A percentile compares a stretch with the other conserved stretches of the same genome.
Evolutionary conservation across 2,797 vertebrate species (phyloP).

Genomic region (Limosa lapponica): DNA sequence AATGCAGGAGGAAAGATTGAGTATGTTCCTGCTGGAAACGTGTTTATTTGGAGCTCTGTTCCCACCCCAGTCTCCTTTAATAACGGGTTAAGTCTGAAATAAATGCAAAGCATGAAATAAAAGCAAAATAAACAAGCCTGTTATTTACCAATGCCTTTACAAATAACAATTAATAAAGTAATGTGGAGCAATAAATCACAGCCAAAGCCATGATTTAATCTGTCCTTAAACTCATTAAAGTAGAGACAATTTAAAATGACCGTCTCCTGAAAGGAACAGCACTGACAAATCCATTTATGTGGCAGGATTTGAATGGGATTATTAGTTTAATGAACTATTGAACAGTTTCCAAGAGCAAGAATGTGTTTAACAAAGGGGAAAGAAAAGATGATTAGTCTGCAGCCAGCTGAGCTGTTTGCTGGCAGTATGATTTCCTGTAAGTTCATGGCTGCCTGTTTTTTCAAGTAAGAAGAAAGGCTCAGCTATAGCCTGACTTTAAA

Average conservation of each 20-base stretch:
- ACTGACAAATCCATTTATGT: background rate
- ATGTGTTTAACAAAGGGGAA: conserved; percentile 21
- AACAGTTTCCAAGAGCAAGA: conserved; percentile 30
- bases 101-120: background rate
- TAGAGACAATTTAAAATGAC: background rate
- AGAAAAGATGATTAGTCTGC: conserved; percentile 20
- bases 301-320: conserved; percentile 40
- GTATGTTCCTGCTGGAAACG: background rate
- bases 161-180: background rate
- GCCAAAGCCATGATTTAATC: background rate
- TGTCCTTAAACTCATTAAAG: conserved; percentile 2
- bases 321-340: conserved; percentile 13
- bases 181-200: background rate
- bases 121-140: background rate
- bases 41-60: background rate
- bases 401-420: conserved; percentile 24
- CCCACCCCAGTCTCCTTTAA: background rate
- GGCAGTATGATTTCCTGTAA: background rate
- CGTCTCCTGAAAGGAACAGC: background rate
- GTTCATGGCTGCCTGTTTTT: background rate
- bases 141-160: background rate
- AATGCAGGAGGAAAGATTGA: background rate
- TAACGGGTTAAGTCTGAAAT: background rate
- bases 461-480: background rate
- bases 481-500: background rate